Evolutionary conservation across 2,113 vertebrate species (phyloP), one percentile per base, ranked within the genome.

Genomic region (Ploceus nigricollis): DNA sequence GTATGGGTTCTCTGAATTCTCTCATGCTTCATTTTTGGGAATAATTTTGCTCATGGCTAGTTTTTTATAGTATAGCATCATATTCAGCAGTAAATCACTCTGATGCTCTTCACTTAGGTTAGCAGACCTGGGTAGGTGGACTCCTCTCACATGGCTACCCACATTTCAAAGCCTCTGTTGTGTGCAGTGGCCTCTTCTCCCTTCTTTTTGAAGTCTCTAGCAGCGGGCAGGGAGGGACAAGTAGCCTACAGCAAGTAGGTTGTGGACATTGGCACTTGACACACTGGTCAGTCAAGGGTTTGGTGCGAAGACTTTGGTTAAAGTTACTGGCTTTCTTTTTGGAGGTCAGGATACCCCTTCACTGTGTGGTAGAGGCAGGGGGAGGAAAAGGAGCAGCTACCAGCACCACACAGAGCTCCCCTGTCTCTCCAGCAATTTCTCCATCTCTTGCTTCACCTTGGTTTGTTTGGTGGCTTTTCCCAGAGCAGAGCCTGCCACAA

Each of bases 191-290:
- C 16, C 6, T 61, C 45, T 88, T 66, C 53, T 51, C 11, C 45
- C 15, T 65, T 63, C 40, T 37, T 72, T 82, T 63, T 53, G 30
- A 87, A 44, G 31, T 48, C 13, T 68, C 21, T 70, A 5, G 11
- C 14, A 21, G 30, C 8, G 13, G 6, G 7, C 25, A 42, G 40
- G 31, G 25, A 2, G 1, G 35, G 20, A 20, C 0, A 0, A 64
- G 27, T 50, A 65, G 18, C 8, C 24, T 57, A n/a, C 20, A 39
- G 18, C 8, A 57, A 56, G 56, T n/a, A n/a, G 20, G 16, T 51
- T 72, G 5, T 48, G 39, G 19, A 75, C 30, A 11, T 10, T 70
- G 60, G 13, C 8, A 25, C 7, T 9, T 58, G 7, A 10, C 13
- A 2, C 3, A 4, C 39, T 56, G n/a, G 25, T 23, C 37, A 39